These are phyloP conservation scores for Lethrus apterus DNA, from an alignment of 1,140 invertebrate genomes.

Conservation along the genomic window DNA sequence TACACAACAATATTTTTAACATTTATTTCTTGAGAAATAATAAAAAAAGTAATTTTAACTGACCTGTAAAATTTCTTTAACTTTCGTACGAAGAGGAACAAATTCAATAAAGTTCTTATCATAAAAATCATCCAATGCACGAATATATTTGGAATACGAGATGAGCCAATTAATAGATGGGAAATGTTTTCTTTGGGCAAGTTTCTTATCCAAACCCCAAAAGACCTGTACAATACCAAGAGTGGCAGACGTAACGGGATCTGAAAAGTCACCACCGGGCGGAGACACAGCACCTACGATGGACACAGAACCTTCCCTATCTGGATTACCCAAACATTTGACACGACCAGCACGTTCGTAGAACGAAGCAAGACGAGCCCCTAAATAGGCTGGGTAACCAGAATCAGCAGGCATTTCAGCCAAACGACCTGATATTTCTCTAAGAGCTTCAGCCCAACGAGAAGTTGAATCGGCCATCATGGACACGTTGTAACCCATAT, in stretches of 20 bases:
- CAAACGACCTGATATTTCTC: conserved; percentile 98
- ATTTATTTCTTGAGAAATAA: neutral
- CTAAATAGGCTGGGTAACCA: conserved; percentile 98
- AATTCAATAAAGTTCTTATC: conserved; percentile 99
- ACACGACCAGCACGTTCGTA: conserved; percentile 98
- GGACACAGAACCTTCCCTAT: conserved; percentile 95
- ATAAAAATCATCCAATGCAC: conserved; percentile 97
- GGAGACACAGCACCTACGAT: conserved; percentile 99
- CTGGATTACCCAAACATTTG: conserved; percentile 96
- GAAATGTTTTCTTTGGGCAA: conserved; percentile 99
- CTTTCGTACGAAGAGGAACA: conserved; percentile 87
- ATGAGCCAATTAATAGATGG: conserved; percentile 99
- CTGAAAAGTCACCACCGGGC: conserved; percentile 99
- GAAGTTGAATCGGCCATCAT: conserved; percentile 99
- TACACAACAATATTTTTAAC: conserved; percentile 39
- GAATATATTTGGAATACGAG: conserved; percentile 97
- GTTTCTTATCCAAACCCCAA: conserved; percentile 99
- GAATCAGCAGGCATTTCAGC: conserved; percentile 99
- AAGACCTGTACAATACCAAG: conserved; percentile 98
- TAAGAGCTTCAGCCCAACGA: conserved; percentile 98
- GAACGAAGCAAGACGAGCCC: conserved; percentile 96
- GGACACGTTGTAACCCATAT: conserved; percentile 99
- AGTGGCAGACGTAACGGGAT: conserved; percentile 98
- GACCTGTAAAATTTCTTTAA: conserved; percentile 90
- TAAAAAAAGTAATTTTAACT: neutral